Conservation (phyloP, 30 jellyfish, hydroid and myxozoan species). For the Cassiopea andromeda region DNA sequence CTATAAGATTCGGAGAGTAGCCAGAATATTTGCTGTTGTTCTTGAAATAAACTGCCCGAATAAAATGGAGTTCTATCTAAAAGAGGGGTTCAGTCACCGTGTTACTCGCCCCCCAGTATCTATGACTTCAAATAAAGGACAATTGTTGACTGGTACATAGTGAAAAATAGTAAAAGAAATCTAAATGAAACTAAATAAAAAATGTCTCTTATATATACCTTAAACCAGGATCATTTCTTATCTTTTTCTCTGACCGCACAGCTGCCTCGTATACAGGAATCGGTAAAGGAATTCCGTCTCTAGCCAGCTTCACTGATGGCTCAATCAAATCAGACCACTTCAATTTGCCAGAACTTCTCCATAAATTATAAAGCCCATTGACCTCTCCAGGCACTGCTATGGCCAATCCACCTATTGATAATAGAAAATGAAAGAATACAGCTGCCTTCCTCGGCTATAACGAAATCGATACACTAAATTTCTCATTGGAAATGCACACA, state of each 20-base stretch:
- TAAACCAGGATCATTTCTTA: conserved; percentile 73
- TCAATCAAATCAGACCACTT: conserved; percentile 86
- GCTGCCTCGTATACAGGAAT: conserved; percentile 67
- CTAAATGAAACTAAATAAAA: too few relatives aligned
- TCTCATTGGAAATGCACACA: too few relatives aligned
- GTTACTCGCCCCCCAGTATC: neutral
- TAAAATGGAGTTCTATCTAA: neutral
- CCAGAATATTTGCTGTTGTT: neutral
- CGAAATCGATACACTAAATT: neutral
- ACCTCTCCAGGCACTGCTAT: conserved; percentile 96
- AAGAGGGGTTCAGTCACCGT: neutral
- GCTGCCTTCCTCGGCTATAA: neutral
- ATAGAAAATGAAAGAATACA: too few relatives aligned
- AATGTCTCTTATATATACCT: conserved; percentile 22
- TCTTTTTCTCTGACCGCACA: conserved; percentile 31
- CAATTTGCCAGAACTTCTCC: conserved; percentile 90
- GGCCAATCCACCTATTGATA: conserved; percentile 87
- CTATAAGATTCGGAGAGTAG: neutral
- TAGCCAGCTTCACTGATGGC: conserved; percentile 86
- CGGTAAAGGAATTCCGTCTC: conserved; percentile 90
- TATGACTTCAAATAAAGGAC: neutral
- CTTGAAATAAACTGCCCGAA: neutral
- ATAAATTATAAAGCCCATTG: conserved; percentile 68
- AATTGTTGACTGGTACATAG: neutral
- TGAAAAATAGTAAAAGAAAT: too few relatives aligned